Conservation (phyloP, 2,888 invertebrate genomes). For the Rhagonycha lutea region DNA sequence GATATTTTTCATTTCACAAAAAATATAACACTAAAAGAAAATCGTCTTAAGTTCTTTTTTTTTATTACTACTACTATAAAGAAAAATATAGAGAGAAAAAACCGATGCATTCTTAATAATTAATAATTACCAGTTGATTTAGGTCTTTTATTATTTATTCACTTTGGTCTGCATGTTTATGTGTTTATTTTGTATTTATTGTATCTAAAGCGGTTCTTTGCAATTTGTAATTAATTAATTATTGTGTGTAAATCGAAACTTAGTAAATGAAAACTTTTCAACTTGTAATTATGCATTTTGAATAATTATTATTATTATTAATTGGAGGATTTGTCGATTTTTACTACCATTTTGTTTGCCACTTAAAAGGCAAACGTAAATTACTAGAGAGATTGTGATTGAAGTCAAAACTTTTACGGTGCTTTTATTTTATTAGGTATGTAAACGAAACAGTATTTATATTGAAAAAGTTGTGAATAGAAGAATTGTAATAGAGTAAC, state of each 20-base stretch:
- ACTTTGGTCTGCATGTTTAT: not conserved
- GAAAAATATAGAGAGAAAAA: not conserved
- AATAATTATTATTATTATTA: no score
- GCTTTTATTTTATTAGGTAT: not conserved
- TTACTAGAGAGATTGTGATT: not conserved
- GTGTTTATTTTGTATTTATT: not conserved
- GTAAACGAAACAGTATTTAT: not conserved
- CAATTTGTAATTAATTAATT: not conserved
- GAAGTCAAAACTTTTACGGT: not conserved
- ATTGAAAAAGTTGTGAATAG: not conserved
- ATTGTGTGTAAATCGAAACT: not conserved
- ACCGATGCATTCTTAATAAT: not conserved
- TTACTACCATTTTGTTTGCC: not conserved
- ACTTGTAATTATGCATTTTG: not conserved
- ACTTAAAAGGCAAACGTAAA: not conserved
- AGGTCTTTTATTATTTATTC: not conserved
- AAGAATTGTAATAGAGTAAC: not conserved
- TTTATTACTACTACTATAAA: not conserved
- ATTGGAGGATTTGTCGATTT: not conserved
- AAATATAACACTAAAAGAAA: not conserved
- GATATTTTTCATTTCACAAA: not conserved
- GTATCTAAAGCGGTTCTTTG: not conserved
- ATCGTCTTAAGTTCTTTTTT: conserved; percentile 4
- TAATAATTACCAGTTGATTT: not conserved
- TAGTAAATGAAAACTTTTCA: not conserved